Percentiles rank a stretch among this genome's conserved stretches.
phyloP scores from a whole-genome alignment of 1,140 invertebrate genomes.

The Brachionus plicatilis region DNA sequence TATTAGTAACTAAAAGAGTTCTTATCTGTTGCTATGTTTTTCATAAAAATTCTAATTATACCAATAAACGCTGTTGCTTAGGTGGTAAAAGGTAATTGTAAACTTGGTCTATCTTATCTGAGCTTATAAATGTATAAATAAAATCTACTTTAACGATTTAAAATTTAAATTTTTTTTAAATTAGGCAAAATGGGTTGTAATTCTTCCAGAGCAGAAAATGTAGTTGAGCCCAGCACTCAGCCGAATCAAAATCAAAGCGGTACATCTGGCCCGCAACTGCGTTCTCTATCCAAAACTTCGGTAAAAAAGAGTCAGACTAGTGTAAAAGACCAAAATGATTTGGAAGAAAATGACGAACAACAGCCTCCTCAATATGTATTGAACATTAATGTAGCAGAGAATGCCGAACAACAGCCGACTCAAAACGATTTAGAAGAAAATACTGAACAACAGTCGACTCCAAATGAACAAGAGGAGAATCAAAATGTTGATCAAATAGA shows the following conservation, averaged over 20 bases:
- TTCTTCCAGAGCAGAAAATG: neutral
- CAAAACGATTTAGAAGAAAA: neutral
- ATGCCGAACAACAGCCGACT: no score
- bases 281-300: neutral
- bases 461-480: neutral
- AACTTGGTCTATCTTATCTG: conserved; percentile 5
- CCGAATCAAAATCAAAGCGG: neutral
- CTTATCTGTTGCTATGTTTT: neutral
- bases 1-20: neutral
- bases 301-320: neutral
- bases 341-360: neutral
- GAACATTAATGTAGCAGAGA: no score
- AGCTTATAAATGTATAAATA: neutral
- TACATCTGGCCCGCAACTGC: neutral
- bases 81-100: neutral
- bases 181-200: neutral
- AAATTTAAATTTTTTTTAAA: neutral
- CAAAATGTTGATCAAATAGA: neutral
- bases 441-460: neutral
- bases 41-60: neutral
- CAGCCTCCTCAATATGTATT: no score
- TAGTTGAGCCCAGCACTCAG: neutral
- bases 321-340: neutral
- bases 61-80: neutral
- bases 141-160: neutral